Base-by-base conservation (phyloP, 2,888 invertebrate genomes). In the Phania funesta region DNA sequence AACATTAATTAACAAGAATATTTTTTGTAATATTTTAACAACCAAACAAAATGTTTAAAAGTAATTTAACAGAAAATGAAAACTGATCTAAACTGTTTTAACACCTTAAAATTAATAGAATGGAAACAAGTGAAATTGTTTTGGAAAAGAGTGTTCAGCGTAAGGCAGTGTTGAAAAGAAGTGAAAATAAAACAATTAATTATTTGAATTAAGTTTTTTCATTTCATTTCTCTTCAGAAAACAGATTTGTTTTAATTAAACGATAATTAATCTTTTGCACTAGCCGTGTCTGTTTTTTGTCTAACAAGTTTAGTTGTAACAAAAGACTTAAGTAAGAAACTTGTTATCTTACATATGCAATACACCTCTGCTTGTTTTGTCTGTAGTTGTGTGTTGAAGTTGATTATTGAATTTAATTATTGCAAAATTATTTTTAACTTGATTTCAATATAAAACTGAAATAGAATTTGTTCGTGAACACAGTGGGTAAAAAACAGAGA, bases 271-370 rank as follows among this genome's bases (percentile, higher is more conserved):
- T 75, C 80, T 70, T 65, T 3, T 44, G 41, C 29, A 22, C 16
- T 60, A 29, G 32, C 24, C 13, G 32, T 62, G 60, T 44, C 46
- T 62, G 48, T 67, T 52, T 22, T 24, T 32, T 44, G 22, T 16
- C 41, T 22, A 20, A 20, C 35, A 44, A 32, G 4, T 48, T 6
- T 13, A 18, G 46, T 56, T 48, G 41, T 20, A 58, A 83, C 80
- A 74, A 77, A 80, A 80, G 80, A 80, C 75, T 80, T 75, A 60
- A 67, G 83, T 62, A 67, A 56, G 80, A 74, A 83, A 83, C 80
- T 62, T 62, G 83, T 80, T 80, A 68, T 56, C 3, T 0, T 16
- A 9, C 1, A 48, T 11, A 29, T n/a, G n/a, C n/a, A n/a, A n/a
- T 22, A 67, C 56, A 67, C 58, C 75, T 56, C 75, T 50, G 41